Evolutionary conservation across 2,888 invertebrate species (phyloP).

Genomic region (Agriotes lineatus): DNA sequence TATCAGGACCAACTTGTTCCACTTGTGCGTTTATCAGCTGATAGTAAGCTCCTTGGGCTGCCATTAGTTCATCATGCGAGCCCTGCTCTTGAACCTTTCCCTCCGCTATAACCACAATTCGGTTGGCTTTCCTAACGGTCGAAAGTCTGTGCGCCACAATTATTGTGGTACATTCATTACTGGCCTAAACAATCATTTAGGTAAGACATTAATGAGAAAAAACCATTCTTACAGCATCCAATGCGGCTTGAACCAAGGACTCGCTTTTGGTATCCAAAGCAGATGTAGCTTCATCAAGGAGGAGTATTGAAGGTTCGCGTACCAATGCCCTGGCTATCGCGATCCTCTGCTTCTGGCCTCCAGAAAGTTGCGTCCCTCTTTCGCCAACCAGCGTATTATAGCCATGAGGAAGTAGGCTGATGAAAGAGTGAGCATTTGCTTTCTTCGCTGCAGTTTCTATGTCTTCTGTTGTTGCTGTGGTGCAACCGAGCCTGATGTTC

Average conservation of each 20-base stretch:
- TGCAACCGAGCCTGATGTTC: constrained; percentile 85
- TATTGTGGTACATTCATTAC: constrained; percentile 81
- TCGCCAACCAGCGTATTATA: constrained; percentile 90
- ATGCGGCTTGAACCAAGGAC: constrained; percentile 84
- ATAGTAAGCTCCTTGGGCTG: constrained; percentile 75
- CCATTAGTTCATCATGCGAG: constrained; percentile 78
- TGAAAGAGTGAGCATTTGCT: constrained; percentile 84
- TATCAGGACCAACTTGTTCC: constrained; percentile 42
- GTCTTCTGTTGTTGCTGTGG: constrained; percentile 74
- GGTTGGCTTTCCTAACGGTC: constrained; percentile 79
- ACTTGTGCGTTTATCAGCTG: constrained; percentile 78
- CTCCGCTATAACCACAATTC: constrained; percentile 78
- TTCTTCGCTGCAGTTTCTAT: constrained; percentile 78
- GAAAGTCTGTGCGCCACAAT: constrained; percentile 84
- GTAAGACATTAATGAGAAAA: background rate
- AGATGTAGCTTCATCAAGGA: constrained; percentile 91
- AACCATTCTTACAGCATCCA: constrained; percentile 73
- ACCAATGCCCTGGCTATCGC: constrained; percentile 91
- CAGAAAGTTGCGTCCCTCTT: constrained; percentile 84
- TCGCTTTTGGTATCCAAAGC: constrained; percentile 90
- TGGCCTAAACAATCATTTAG: constrained; percentile 67
- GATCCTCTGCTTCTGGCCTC: constrained; percentile 91
- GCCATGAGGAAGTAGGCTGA: constrained; percentile 79
- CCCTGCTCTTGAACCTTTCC: constrained; percentile 79
- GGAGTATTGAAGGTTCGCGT: constrained; percentile 81